Evolutionary conservation across 2,113 vertebrate genomes (phyloP), one percentile per base, ranked within the genome.

Genomic region (Mesitornis unicolor): DNA sequence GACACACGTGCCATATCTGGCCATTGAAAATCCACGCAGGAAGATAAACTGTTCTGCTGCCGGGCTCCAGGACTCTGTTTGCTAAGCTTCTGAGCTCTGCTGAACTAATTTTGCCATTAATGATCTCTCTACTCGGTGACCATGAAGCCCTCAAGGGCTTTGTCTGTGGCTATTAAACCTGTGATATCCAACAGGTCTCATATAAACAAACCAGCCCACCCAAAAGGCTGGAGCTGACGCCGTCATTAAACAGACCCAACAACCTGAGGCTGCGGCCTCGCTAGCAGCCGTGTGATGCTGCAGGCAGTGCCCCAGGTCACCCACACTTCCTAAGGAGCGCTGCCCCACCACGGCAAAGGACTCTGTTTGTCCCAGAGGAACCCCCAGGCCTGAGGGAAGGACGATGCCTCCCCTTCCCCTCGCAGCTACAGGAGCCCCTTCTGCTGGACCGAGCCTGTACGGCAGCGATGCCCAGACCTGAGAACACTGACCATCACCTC

Each of bases 401-500:
- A 53, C 0, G 0, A 71, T 2, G 8, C 14, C 33, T 35, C 18
- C 13, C 38, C 24, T 38, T 67, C 13, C 16, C 25, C 25, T 81
- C 21, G 16, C 17, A 67, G 17, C 64, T 50, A 38, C 25, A 5
- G 1, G 8, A 47, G 4, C n/a, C 29, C 73, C 33, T 61, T 28
- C 43, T 53, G 25, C 15, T 36, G n/a, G 35, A n/a, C 28, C 7
- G 35, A 61, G 7, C 45, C 20, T 19, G 35, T 1, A 11, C 13
- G 43, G 36, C 50, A 31, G 29, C 5, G 18, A 92, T 3, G 7
- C 1, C 0, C 1, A 47, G 13, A 16, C 36, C 40, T 43, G 40
- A 73, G 33, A 65, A 53, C 11, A 28, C 0, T 38, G 35, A n/a
- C 20, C n/a, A 7, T 11, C 33, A 38, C 57, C 36, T 84, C 29